Base-by-base conservation (phyloP, 2,888 invertebrate species). In the Ecdyonurus torrentis region DNA sequence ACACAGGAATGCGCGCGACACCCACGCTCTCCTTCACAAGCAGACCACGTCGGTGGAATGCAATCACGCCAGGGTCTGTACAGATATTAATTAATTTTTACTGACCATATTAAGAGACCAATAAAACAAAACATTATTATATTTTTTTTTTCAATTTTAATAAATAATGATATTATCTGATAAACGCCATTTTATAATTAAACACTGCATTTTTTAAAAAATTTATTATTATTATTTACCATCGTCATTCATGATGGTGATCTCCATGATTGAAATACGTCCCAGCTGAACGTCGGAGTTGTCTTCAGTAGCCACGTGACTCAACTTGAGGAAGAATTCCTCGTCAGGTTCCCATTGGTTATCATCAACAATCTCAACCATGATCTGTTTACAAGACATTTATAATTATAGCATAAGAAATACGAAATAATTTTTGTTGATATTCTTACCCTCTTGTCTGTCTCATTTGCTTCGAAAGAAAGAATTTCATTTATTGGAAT, bases 331-430 rank as follows among this genome's bases (percentile, higher is more conserved):
- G 70, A 80, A 81, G 71, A 83, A 83, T 65, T 80, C 79, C 70
- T 82, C 81, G 69, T 81, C 80, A 0, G 81, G 80, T 70, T 82
- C 80, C 81, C 81, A 83, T 65, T 79, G 78, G 64, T 78, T 78
- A 67, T 81, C 81, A 64, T 80, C 77, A 7, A 81, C 72, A 64
- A 82, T 78, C 66, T 77, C 76, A 1, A 82, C 73, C 24, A 71
- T 71, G 15, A 80, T 68, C 73, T 73, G 63, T n/a, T n/a, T n/a
- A n/a, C n/a, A n/a, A n/a, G n/a, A n/a, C n/a, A n/a, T n/a, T n/a
- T n/a, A n/a, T n/a, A n/a, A n/a, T n/a, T n/a, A n/a, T n/a, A n/a
- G n/a, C n/a, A n/a, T n/a, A n/a, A n/a, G n/a, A n/a, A n/a, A n/a
- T n/a, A n/a, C n/a, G n/a, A n/a, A n/a, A n/a, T n/a, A n/a, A n/a